Percentiles rank a stretch among this genome's conserved stretches.
phyloP scores from a whole-genome alignment of 2,113 vertebrate species.

The Aptenodytes patagonicus region DNA sequence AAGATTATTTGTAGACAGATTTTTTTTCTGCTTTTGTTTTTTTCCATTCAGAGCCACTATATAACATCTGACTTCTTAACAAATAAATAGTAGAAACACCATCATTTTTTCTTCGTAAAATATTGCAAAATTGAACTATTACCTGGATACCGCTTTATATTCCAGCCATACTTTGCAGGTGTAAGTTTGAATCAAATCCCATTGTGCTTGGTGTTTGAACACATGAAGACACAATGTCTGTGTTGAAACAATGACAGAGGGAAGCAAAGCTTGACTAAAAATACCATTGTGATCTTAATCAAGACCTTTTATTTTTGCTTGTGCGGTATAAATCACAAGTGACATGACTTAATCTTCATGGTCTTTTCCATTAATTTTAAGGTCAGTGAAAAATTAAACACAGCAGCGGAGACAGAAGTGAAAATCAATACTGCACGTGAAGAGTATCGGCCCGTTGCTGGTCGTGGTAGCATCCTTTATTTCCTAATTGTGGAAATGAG shows the following conservation, averaged over 20 bases:
- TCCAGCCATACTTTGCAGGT: neutral
- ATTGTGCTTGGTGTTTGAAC: neutral
- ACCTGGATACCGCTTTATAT: neutral
- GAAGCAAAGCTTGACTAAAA: neutral
- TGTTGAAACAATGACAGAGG: neutral
- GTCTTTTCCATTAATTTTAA: constrained; percentile 52
- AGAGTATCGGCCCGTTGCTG: constrained; percentile 83
- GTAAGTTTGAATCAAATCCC: neutral
- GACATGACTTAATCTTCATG: neutral
- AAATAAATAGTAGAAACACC: neutral
- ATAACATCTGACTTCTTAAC: neutral
- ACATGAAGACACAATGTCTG: neutral
- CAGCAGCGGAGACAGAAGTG: constrained; percentile 80
- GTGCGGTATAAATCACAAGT: neutral
- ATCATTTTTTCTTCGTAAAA: neutral
- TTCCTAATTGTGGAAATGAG: constrained; percentile 88
- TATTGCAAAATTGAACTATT: neutral
- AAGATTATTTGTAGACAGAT: neutral
- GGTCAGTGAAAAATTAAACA: constrained; percentile 83
- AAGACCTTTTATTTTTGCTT: neutral
- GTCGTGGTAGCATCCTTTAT: constrained; percentile 84
- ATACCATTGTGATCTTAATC: neutral
- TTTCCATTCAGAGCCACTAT: neutral
- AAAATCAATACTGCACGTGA: constrained; percentile 84
- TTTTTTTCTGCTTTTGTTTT: neutral